These are phyloP conservation scores for Toxotes lorentzi DNA, from an alignment of 2,797 vertebrate species.

Conservation along the genomic window DNA sequence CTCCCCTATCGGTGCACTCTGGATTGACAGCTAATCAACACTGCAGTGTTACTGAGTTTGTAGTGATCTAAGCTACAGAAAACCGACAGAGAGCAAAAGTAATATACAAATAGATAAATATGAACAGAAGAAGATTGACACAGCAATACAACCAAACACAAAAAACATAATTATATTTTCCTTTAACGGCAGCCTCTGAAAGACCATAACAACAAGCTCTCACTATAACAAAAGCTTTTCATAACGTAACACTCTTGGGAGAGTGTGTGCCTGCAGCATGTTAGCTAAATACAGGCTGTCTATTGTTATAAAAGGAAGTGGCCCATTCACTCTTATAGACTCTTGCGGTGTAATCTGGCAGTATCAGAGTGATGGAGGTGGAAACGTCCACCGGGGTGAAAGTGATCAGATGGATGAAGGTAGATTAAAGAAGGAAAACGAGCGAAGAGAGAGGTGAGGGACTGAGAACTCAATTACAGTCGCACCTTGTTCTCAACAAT, in stretches of 20 bases:
- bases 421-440: constrained; percentile 50
- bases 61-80: neutral
- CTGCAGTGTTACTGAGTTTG: neutral
- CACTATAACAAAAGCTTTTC: neutral
- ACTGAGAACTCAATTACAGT: constrained; percentile 48
- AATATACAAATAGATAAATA: constrained; percentile 1
- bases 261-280: constrained; percentile 1
- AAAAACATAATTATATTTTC: constrained; percentile 10
- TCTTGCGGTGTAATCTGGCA: constrained; percentile 28
- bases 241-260: neutral
- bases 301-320: constrained; percentile 14
- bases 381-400: constrained; percentile 31
- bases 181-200: constrained; percentile 3
- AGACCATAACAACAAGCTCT: neutral
- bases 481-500: neutral
- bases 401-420: constrained; percentile 36
- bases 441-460: constrained; percentile 34
- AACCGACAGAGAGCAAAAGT: neutral
- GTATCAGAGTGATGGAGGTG: constrained; percentile 38
- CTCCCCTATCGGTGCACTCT: neutral
- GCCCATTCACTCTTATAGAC: constrained; percentile 6
- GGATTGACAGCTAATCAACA: neutral
- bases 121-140: neutral
- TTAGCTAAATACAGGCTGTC: constrained; percentile 21
- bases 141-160: constrained; percentile 1